Evolutionary conservation across 2,113 vertebrate species (phyloP), one percentile per base, ranked within the genome.

Genomic region (Vulpes lagopus): DNA sequence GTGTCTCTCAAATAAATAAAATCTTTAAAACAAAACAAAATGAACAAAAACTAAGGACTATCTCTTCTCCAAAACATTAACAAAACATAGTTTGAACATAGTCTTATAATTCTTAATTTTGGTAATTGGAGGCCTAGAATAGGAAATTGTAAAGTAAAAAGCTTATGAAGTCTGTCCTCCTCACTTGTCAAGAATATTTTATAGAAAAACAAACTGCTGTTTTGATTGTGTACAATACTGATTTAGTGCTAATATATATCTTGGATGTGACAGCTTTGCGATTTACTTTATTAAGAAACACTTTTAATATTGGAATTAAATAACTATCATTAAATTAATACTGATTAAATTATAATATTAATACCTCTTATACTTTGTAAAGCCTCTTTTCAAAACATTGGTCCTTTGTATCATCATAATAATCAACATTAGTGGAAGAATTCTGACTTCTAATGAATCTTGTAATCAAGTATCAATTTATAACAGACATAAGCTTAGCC

Each of bases 261-360:
- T 60, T 80, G 9, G 2, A 35, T 8, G 32, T 84, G 51, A 14
- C 9, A 59, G 14, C 35, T 96, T 83, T 94, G 19, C 76, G 53
- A 83, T 74, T 73, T 20, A 64, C 25, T 88, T 91, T 51, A 83
- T 90, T 85, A 92, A 81, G 69, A 94, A 85, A 49, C 8, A 59
- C 3, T 71, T 95, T 92, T 71, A 60, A 83, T 80, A 22, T 94
- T 80, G 16, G 49, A 81, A 64, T 94, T 80, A 95, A 94, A 93
- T 86, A 89, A 43, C 57, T 22, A 85, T 94, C 91, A 87, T 89
- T 84, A 57, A 94, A 60, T 79, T 91, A 95, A 79, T 64, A 55
- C 17, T 69, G 80, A 73, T 71, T 35, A 38, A 86, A 94, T 81
- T 79, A 91, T 88, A 84, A 91, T 92, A 93, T 62, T 87, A 92